phyloP scores from a whole-genome alignment of 1,140 invertebrate genomes.

The Listronotus oregonensis region DNA sequence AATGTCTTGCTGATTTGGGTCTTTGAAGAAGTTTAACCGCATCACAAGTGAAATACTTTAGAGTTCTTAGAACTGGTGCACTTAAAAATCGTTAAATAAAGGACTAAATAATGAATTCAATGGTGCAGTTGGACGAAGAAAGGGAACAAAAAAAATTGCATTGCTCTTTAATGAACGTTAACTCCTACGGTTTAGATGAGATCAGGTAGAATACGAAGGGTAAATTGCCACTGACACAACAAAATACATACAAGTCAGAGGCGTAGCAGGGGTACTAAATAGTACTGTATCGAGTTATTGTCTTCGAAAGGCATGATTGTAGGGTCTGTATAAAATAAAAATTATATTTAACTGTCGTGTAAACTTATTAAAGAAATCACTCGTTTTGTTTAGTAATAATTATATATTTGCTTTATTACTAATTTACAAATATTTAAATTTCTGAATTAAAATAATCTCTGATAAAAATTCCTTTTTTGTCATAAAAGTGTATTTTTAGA shows the following conservation, averaged over 20 bases:
- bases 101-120: constrained; percentile 32
- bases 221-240: constrained; percentile 33
- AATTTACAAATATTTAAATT: too few species aligned
- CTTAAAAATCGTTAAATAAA: constrained; percentile 37
- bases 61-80: constrained; percentile 32
- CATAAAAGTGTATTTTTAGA: too few species aligned
- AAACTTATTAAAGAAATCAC: too few species aligned
- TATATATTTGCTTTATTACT: too few species aligned
- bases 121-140: constrained; percentile 26
- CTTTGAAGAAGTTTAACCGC: constrained; percentile 25
- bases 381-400: too few species aligned
- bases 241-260: constrained; percentile 21
- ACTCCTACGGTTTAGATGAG: constrained; percentile 36
- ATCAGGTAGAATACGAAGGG: constrained; percentile 35
- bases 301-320: too few species aligned
- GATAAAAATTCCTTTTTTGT: too few species aligned
- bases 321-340: too few species aligned
- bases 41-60: constrained; percentile 26
- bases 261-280: background rate
- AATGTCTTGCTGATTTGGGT: constrained; percentile 22
- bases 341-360: too few species aligned
- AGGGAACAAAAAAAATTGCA: constrained; percentile 35
- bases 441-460: too few species aligned
- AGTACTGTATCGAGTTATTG: too few species aligned
- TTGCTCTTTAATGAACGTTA: constrained; percentile 37